Evolutionary conservation across 2,113 vertebrate genomes (phyloP), one percentile per base, ranked within the genome.

Genomic region (Microtus ochrogaster): DNA sequence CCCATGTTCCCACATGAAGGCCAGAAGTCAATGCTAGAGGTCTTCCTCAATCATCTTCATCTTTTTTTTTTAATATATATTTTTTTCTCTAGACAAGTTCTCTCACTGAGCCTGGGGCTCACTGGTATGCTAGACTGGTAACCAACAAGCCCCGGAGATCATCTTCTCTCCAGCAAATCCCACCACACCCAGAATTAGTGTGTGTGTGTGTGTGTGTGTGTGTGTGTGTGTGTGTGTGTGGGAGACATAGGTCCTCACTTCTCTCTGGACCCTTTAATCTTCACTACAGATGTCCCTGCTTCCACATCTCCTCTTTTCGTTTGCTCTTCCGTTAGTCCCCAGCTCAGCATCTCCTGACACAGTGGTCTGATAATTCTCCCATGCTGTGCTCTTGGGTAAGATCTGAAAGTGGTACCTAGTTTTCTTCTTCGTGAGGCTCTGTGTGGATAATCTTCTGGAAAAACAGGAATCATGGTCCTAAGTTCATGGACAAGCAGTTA

Each of bases 351-450:
- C 26, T 89, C 78, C 90, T 6, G 12, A 19, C 66, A 74, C 6
- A 14, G 3, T 44, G 70, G 76, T n/a, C 58, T 73, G 58, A 26
- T 33, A 55, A 78, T 90, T 81, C 87, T 93, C 68, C 49, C 24
- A 93, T 47, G 68, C 77, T 76, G 77, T 65, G 11, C 47, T 94
- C 21, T 96, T 88, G 66, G 70, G 55, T 90, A 90, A 61, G 66
- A 73, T 88, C 28, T 88, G 70, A 90, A 92, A 74, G 83, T 58
- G 30, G 36, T 58, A 90, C 76, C 84, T 89, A 61, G 16, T 28
- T 93, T 89, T 89, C 21, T 88, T 30, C 83, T 47, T 39, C 81
- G 63, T 41, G 33, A 77, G 70, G 47, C 66, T n/a, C 68, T 72
- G 72, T 2, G 26, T 90, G 90, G 1, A 39, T 88, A 83, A 61